These are phyloP conservation scores for Heteromormyrus szaboi DNA, from an alignment of 2,797 vertebrate genomes.

Conservation along the genomic window DNA sequence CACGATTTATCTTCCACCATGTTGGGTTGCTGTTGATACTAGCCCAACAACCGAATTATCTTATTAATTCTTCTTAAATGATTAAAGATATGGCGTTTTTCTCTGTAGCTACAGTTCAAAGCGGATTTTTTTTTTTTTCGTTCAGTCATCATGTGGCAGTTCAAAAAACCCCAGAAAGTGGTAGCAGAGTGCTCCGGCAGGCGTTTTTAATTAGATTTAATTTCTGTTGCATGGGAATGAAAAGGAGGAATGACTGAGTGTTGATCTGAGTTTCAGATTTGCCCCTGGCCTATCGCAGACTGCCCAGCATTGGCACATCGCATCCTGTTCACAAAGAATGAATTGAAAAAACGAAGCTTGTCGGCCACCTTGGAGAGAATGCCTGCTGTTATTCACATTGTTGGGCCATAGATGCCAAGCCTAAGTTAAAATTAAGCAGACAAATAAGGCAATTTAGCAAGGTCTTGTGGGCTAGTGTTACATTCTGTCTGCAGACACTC, in stretches of 20 bases:
- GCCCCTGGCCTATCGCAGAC: neutral
- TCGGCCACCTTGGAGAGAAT: neutral
- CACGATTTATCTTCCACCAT: neutral
- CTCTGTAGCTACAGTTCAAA: neutral
- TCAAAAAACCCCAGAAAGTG: neutral
- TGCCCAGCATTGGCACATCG: neutral
- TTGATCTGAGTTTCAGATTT: neutral
- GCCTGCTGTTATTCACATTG: neutral
- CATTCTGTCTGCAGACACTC: neutral
- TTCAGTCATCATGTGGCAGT: neutral
- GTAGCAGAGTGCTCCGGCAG: neutral
- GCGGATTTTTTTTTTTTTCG: neutral
- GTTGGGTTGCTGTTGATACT: neutral
- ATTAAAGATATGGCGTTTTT: neutral
- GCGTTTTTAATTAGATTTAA: neutral
- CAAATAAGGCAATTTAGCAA: neutral
- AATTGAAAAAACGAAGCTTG: neutral
- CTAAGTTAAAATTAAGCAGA: neutral
- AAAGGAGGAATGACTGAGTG: constrained; percentile 12
- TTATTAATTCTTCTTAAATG: neutral
- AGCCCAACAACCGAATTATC: neutral
- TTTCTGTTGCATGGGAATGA: constrained; percentile 11
- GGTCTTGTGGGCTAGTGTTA: neutral
- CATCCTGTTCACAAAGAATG: neutral
- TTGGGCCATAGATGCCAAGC: neutral